A percentile compares a stretch with the other conserved stretches of the same genome.
phyloP scores from a whole-genome alignment of 2,888 invertebrate species.

The Latrodectus elegans region DNA sequence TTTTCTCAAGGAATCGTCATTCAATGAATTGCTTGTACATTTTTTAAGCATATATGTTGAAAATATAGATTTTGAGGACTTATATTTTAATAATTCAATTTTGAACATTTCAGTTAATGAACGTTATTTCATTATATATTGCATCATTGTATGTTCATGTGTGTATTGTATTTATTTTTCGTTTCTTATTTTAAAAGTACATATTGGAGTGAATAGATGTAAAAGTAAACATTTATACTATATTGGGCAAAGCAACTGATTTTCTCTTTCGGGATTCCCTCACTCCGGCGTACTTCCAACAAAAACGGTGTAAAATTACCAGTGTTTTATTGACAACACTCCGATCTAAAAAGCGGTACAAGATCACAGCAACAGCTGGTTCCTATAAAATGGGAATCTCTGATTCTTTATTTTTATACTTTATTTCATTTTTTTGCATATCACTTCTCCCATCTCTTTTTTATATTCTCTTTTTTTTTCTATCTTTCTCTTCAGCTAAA shows the following conservation, averaged over 20 bases:
- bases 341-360: constrained; percentile 47
- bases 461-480: constrained; percentile 34
- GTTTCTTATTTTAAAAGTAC: no score
- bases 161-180: no score
- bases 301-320: constrained; percentile 62
- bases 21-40: no score
- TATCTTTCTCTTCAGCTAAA: constrained; percentile 33
- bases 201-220: no score
- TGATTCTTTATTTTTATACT: constrained; percentile 48
- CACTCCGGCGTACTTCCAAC: constrained; percentile 25
- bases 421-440: constrained; percentile 56
- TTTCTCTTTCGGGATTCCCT: constrained; percentile 30
- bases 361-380: constrained; percentile 66
- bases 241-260: constrained; percentile 15
- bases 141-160: no score
- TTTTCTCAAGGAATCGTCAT: no score
- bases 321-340: constrained; percentile 66
- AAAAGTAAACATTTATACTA: no score
- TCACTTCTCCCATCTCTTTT: constrained; percentile 19
- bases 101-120: no score
- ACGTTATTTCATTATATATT: no score
- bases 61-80: no score
- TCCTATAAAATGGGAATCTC: constrained; percentile 65
- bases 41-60: no score
- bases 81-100: no score